phyloP scores from a whole-genome alignment of 2,888 invertebrate genomes.

The Melanophora roralis region DNA sequence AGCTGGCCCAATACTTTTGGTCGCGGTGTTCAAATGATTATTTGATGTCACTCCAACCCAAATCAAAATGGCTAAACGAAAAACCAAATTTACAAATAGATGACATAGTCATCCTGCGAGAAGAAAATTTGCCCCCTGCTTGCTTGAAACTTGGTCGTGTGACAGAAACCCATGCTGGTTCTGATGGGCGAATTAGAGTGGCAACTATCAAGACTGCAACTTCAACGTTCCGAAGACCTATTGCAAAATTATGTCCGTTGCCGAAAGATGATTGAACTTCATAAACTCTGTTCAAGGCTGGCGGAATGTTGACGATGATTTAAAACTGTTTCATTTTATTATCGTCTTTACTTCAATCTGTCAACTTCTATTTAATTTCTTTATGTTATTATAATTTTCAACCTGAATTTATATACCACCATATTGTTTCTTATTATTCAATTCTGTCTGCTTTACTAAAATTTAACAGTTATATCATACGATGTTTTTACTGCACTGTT shows the following conservation, averaged over 20 bases:
- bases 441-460: not conserved
- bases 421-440: not conserved
- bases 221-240: not conserved
- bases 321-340: not conserved
- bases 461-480: not conserved
- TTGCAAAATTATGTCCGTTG: slow-evolving; percentile 8
- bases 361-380: not conserved
- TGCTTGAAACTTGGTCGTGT: slow-evolving; percentile 23
- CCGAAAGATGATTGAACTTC: slow-evolving; percentile 29
- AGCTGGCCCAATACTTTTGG: not conserved
- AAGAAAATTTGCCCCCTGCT: slow-evolving; percentile 11
- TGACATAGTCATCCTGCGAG: slow-evolving; percentile 6
- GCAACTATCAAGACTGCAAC: slow-evolving; percentile 18
- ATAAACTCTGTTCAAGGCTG: slow-evolving; percentile 23
- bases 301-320: slow-evolving; percentile 23
- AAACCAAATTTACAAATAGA: not conserved
- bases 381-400: not conserved
- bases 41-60: not conserved
- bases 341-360: not conserved
- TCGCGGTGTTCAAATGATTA: not conserved
- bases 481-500: not conserved
- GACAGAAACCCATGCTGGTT: slow-evolving; percentile 27
- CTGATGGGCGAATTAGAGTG: slow-evolving; percentile 26
- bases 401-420: not conserved
- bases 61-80: not conserved